A percentile compares a stretch with the other conserved stretches of the same genome.
phyloP scores from a whole-genome alignment of 2,113 vertebrate genomes.

The Malurus cyaneus region DNA sequence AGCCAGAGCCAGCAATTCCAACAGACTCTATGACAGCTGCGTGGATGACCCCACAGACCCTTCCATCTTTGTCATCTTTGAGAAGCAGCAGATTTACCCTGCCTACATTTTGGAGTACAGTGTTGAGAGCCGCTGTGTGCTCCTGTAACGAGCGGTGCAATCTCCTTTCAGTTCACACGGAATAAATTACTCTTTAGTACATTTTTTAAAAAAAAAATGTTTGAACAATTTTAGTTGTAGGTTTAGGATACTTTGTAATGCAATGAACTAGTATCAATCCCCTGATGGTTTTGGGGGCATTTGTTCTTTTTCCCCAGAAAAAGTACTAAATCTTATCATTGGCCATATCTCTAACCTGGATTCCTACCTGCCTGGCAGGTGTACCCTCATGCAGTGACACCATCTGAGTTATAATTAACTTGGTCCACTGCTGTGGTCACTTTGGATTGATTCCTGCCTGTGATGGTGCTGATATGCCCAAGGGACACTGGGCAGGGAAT shows the following conservation, averaged over 20 bases:
- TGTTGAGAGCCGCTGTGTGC: accelerated
- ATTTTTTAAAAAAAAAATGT: background rate
- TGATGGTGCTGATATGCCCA: background rate
- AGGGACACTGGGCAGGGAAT: background rate
- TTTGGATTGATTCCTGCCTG: background rate
- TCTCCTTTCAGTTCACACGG: background rate
- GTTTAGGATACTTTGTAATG: background rate
- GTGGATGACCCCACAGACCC: slow-evolving; percentile 72
- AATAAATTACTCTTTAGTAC: background rate
- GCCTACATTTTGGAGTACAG: slow-evolving; percentile 81
- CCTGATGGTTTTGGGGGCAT: background rate
- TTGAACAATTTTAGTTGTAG: background rate
- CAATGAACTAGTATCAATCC: background rate
- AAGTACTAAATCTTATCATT: background rate
- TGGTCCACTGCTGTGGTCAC: background rate
- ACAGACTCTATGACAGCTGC: slow-evolving; percentile 81
- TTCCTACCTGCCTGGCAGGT: background rate
- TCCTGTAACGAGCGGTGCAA: background rate
- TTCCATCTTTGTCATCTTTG: slow-evolving; percentile 86
- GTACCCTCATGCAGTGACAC: background rate
- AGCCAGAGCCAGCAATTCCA: slow-evolving; percentile 14
- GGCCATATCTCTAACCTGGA: background rate
- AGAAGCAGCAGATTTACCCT: slow-evolving; percentile 89
- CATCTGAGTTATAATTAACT: background rate
- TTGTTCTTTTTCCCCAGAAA: background rate